Percentiles rank a stretch among this genome's conserved stretches.
phyloP scores from a whole-genome alignment of 1,140 invertebrate species.

The Drosophila aff. region DNA sequence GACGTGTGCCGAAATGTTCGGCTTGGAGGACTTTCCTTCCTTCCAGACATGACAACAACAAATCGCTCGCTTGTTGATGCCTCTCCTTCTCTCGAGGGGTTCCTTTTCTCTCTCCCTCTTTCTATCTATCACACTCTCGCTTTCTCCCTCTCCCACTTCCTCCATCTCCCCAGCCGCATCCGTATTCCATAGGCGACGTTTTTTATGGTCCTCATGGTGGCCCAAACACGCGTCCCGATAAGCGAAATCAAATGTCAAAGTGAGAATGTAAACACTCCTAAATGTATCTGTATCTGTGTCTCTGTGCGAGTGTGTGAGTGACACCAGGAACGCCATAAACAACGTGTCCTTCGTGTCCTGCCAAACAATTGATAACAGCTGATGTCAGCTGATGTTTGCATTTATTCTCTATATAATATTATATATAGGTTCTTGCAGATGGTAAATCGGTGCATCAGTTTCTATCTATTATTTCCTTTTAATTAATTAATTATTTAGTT shows the following conservation, averaged over 20 bases:
- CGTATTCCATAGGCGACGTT: constrained; percentile 56
- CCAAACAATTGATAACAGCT: constrained; percentile 28
- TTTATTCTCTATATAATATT: too few species aligned
- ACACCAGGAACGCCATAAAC: constrained; percentile 45
- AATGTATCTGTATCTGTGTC: constrained; percentile 34
- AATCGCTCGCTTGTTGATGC: constrained; percentile 62
- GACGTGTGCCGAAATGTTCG: constrained; percentile 51
- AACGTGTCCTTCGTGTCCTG: constrained; percentile 23
- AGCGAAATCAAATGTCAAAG: constrained; percentile 77
- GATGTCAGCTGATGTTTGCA: neutral
- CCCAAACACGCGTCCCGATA: constrained; percentile 57
- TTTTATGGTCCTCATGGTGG: constrained; percentile 63
- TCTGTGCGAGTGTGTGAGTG: constrained; percentile 18
- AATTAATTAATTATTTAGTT: too few species aligned
- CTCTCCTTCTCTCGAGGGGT: constrained; percentile 7
- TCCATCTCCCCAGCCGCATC: neutral
- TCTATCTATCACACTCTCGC: constrained; percentile 4
- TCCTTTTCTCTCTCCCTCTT: neutral
- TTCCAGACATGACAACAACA: constrained; percentile 48
- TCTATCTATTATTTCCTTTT: too few species aligned
- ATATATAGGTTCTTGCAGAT: too few species aligned
- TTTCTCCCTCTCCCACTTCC: neutral
- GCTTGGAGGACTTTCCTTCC: constrained; percentile 19
- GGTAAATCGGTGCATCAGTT: too few species aligned
- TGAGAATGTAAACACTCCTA: constrained; percentile 75